These are phyloP conservation scores for Menidia menidia DNA, from an alignment of 2,797 vertebrate species.

Conservation along the genomic window DNA sequence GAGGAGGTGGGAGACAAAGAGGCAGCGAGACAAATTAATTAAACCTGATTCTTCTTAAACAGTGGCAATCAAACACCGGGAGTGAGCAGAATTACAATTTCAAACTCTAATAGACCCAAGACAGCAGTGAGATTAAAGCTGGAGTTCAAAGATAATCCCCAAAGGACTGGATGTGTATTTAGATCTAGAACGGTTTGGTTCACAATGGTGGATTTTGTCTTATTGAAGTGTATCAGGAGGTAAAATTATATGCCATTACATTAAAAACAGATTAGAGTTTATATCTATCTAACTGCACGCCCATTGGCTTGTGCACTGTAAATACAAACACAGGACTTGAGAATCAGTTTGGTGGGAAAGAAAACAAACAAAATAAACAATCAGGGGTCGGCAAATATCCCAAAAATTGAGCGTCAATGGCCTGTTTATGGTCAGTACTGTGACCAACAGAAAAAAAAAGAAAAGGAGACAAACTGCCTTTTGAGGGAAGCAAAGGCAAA, in stretches of 20 bases:
- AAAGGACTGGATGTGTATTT: constrained; percentile 37
- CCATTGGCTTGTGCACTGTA: constrained; percentile 20
- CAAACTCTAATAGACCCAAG: constrained; percentile 64
- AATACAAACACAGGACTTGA: constrained; percentile 37
- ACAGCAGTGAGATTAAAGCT: constrained; percentile 59
- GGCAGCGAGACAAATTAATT: constrained; percentile 63
- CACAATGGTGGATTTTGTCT: constrained; percentile 17
- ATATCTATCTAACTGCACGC: constrained; percentile 18
- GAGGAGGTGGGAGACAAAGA: constrained; percentile 32
- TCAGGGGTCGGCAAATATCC: neutral
- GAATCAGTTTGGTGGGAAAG: constrained; percentile 30
- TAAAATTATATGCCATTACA: constrained; percentile 26
- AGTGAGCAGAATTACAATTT: constrained; percentile 67
- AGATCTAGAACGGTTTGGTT: constrained; percentile 35
- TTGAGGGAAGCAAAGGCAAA: constrained; percentile 27
- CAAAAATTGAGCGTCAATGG: constrained; percentile 1
- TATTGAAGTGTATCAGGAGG: constrained; percentile 15
- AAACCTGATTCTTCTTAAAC: constrained; percentile 47
- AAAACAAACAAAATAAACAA: constrained; percentile 30
- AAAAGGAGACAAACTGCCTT: constrained; percentile 16
- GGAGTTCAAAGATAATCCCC: constrained; percentile 50
- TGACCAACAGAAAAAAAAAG: constrained; percentile 11
- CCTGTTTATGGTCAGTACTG: neutral
- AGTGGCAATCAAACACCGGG: constrained; percentile 56
- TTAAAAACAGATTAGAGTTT: neutral